These are phyloP conservation scores for Meandrina meandrites DNA, from an alignment of 92 coral and sea anemone genomes.

Conservation along the genomic window DNA sequence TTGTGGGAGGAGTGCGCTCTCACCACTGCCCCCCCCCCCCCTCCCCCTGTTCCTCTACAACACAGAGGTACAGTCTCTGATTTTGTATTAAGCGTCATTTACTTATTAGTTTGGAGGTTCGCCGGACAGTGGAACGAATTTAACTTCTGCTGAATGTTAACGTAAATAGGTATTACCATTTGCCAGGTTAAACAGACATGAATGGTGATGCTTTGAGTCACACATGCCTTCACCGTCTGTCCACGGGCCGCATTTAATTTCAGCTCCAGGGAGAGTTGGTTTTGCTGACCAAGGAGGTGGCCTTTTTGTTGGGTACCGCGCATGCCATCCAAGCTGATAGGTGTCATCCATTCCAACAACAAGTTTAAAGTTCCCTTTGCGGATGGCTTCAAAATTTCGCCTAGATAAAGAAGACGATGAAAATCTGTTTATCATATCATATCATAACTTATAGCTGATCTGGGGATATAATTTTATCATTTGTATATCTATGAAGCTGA, in stretches of 20 bases:
- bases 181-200: slow-evolving; percentile 72
- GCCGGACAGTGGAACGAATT: no score
- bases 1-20: no score
- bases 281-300: slow-evolving; percentile 30
- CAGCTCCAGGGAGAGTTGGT: slow-evolving; percentile 71
- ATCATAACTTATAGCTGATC: no score
- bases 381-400: slow-evolving; percentile 75
- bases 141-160: no score
- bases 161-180: slow-evolving; percentile 54
- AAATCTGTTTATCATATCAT: no score
- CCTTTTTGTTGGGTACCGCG: slow-evolving; percentile 58
- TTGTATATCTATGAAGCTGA: no score
- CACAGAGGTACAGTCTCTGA: no score
- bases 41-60: no score
- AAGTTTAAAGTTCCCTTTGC: slow-evolving; percentile 74
- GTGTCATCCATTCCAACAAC: slow-evolving; percentile 92
- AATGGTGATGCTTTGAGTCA: slow-evolving; percentile 56
- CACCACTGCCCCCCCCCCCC: no score
- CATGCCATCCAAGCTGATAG: slow-evolving; percentile 73
- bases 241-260: slow-evolving; percentile 64
- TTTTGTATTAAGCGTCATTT: no score
- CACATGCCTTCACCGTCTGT: slow-evolving; percentile 57
- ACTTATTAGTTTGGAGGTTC: no score
- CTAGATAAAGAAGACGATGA: slow-evolving; percentile 15
- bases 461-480: no score